Evolutionary conservation across 2,113 vertebrate species (phyloP), one percentile per base, ranked within the genome.

Genomic region (Agapornis roseicollis): DNA sequence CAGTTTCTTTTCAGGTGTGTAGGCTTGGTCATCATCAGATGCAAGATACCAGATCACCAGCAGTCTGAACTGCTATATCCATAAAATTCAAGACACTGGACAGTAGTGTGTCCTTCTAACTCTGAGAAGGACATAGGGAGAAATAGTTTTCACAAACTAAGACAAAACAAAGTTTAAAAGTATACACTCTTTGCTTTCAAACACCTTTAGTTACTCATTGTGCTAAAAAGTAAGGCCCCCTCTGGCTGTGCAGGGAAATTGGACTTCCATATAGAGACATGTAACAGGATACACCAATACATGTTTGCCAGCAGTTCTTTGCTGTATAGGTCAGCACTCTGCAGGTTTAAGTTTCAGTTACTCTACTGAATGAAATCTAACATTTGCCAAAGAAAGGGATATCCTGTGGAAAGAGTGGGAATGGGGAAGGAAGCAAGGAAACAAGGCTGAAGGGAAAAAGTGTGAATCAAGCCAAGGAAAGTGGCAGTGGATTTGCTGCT

Each of bases 141-240:
- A 81, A 89, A 47, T 2, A 28, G 5, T 35, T 83, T 69, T 37
- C 72, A 90, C 56, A 88, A 88, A 61, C 12, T 11, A 73, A 52
- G 72, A 44, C 18, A 44, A 58, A 74, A 41, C 9, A 1, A 71
- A 35, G 29, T 28, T 81, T 69, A 88, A 77, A 85, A n/a, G 5
- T 44, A 53, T 19, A 42, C 20, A 17, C 41, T 61, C 23, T 61
- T 31, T 31, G 28, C 55, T 83, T 78, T n/a, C 72, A 70, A 61
- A 53, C 39, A 73, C 76, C 63, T 66, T 70, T 41, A 58, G 49
- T 61, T 81, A 81, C 33, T 69, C 56, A 52, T 69, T 70, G 33
- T 0, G 0, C 65, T 46, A 25, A 53, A 44, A 41, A 58, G 27
- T 4, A 37, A 24, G 10, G 15, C 24, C 24, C 46, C 55, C 64